Evolutionary conservation across 2,888 invertebrate genomes (phyloP).

Genomic region (Drosophila austrosaltans): DNA sequence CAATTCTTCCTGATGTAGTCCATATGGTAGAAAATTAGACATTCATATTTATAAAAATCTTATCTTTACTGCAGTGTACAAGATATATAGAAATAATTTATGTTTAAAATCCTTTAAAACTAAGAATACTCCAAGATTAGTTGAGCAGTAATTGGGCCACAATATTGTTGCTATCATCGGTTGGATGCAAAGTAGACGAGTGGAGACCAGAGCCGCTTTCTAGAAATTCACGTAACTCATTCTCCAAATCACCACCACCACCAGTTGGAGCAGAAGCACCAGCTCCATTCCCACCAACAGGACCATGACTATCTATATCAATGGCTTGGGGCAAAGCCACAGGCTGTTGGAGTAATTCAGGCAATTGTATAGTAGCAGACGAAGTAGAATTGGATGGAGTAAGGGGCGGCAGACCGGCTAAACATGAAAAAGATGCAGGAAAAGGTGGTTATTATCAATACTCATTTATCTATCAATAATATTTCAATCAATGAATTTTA

Average conservation of each 20-base stretch:
- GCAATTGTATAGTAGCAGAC: conserved; percentile 74
- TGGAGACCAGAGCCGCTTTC: conserved; percentile 86
- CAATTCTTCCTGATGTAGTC: too few relatives aligned
- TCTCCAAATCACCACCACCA: conserved; percentile 86
- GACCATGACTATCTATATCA: conserved; percentile 79
- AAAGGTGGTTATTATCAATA: not conserved
- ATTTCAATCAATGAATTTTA: too few relatives aligned
- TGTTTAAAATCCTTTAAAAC: not conserved
- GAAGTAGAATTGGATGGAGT: conserved; percentile 56
- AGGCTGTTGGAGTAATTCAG: conserved; percentile 80
- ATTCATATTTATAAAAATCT: not conserved
- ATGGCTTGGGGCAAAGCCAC: conserved; percentile 78
- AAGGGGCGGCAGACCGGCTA: conserved; percentile 81
- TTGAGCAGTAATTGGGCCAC: conserved; percentile 79
- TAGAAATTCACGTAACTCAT: conserved; percentile 88
- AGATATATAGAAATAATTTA: conserved; percentile 12
- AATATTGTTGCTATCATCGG: conserved; percentile 80
- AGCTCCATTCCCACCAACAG: conserved; percentile 1
- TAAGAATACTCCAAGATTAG: conserved; percentile 39
- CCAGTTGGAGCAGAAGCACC: conserved; percentile 11
- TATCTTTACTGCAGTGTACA: conserved; percentile 2
- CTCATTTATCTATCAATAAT: too few relatives aligned
- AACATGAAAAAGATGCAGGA: not conserved
- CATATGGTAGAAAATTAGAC: not conserved
- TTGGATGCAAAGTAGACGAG: conserved; percentile 70